Evolutionary conservation across 2,888 invertebrate species (phyloP), one percentile per base, ranked within the genome.

Genomic region (Magallana nippona): DNA sequence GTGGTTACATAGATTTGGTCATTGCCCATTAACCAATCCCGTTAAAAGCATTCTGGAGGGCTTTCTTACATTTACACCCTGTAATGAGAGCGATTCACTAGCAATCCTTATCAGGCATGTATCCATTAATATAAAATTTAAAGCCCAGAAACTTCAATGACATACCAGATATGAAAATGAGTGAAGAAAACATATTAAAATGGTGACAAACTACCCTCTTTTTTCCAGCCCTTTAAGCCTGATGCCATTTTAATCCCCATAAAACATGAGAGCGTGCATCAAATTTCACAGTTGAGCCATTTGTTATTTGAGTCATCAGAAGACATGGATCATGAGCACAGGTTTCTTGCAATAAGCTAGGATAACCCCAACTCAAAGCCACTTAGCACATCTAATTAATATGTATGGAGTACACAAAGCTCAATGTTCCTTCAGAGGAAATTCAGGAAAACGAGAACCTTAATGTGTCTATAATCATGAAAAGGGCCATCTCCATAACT

Each of bases 11-110:
- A 22, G 71, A 27, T 32, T 71, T 71, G 71, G 71, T 27, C 71
- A 71, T 22, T 32, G 71, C 27, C 15, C 15, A 27, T 71, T 27
- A 71, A 22, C 71, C 71, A 32, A 22, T 71, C 32, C 27, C 22
- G 71, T 32, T 71, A 71, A 71, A 71, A 71, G 71, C 71, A 71
- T 71, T 71, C 71, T 71, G 71, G 71, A 71, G 71, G 71, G 32
- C 71, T 71, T 32, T 71, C 22, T 22, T 32, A 71, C 71, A 32
- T 71, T 71, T 71, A 71, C 32, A 71, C 22, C 71, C 71, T 8
- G 32, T 71, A 71, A 71, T 32, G 32, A 32, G 71, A 71, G 71
- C 71, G 15, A 32, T 71, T 27, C 71, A 32, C 71, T 22, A 71
- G 71, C 71, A 71, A 71, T 71, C 32, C 71, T 71, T 71, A 71